phyloP scores from a whole-genome alignment of 2,888 invertebrate genomes.

The Gasteruption jaculator region DNA sequence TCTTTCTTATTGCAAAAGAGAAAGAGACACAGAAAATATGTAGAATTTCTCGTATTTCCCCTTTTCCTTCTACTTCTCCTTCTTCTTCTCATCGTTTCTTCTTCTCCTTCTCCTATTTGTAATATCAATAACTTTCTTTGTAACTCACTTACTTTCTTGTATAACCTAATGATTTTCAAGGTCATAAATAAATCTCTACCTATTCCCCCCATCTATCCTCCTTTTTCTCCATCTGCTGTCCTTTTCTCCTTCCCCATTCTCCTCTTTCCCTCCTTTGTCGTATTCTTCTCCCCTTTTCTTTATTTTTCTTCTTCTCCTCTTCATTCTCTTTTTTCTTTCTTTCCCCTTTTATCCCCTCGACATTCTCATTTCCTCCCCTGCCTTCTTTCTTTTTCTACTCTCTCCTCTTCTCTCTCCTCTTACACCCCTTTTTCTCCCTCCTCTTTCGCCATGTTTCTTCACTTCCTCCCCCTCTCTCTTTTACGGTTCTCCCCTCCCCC shows the following conservation, averaged over 20 bases:
- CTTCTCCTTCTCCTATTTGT: too few relatives aligned
- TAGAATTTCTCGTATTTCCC: too few relatives aligned
- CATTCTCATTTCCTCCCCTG: conserved; percentile 15
- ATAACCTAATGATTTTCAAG: too few relatives aligned
- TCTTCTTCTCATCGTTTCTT: conserved; percentile 9
- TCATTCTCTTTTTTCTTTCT: conserved; percentile 11
- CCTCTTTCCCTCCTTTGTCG: conserved; percentile 19
- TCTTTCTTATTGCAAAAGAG: conserved; percentile 22
- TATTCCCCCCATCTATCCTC: too few relatives aligned
- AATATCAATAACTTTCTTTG: too few relatives aligned
- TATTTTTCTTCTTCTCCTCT: conserved; percentile 22
- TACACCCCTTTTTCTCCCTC: conserved; percentile 18
- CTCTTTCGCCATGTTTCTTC: conserved; percentile 15
- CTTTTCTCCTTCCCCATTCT: conserved; percentile 12
- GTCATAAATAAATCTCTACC: too few relatives aligned
- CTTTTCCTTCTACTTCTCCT: neutral
- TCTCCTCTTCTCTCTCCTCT: conserved; percentile 12
- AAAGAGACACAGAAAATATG: too few relatives aligned
- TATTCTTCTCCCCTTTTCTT: conserved; percentile 16
- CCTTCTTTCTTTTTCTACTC: conserved; percentile 11
- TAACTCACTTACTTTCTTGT: too few relatives aligned
- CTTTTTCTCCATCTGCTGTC: too few relatives aligned
- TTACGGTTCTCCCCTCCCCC: conserved; percentile 13
- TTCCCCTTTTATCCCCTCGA: conserved; percentile 15
- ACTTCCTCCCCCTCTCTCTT: conserved; percentile 17